A percentile compares a stretch with the other conserved stretches of the same genome.
These are phyloP conservation scores for Huso huso DNA, from an alignment of 2,797 vertebrate species.

Conservation along the genomic window DNA sequence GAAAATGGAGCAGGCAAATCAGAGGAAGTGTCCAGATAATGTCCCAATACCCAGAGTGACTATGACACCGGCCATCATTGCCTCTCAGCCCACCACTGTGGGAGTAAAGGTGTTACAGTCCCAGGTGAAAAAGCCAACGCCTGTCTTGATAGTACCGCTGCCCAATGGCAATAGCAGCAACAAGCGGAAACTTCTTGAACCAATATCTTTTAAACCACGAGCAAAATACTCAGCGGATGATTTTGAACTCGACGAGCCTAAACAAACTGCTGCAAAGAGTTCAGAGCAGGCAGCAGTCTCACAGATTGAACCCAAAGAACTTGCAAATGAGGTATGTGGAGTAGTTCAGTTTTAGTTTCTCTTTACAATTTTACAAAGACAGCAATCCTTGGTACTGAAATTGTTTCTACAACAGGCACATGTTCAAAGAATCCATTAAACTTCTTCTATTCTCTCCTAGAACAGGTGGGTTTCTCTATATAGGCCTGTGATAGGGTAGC, in stretches of 20 bases:
- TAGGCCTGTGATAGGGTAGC: no score
- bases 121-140: constrained; percentile 47
- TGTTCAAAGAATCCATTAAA: no score
- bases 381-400: neutral
- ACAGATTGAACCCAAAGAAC: constrained; percentile 21
- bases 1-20: constrained; percentile 78
- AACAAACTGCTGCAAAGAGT: constrained; percentile 7
- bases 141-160: constrained; percentile 60
- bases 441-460: no score
- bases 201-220: constrained; percentile 63
- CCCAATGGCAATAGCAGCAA: constrained; percentile 56
- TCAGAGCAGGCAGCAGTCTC: neutral
- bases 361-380: constrained; percentile 20
- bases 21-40: constrained; percentile 57
- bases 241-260: constrained; percentile 61
- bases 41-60: constrained; percentile 23
- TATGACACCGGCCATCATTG: constrained; percentile 2
- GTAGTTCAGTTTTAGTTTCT: neutral
- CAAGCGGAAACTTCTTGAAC: constrained; percentile 54
- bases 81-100: constrained; percentile 34
- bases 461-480: no score
- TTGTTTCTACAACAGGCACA: neutral
- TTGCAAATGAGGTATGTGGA: constrained; percentile 39
- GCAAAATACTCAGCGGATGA: constrained; percentile 64
- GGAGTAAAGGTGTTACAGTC: constrained; percentile 43